phyloP scores from a whole-genome alignment of 2,888 invertebrate genomes.

The Scaptomyza tumidula region DNA sequence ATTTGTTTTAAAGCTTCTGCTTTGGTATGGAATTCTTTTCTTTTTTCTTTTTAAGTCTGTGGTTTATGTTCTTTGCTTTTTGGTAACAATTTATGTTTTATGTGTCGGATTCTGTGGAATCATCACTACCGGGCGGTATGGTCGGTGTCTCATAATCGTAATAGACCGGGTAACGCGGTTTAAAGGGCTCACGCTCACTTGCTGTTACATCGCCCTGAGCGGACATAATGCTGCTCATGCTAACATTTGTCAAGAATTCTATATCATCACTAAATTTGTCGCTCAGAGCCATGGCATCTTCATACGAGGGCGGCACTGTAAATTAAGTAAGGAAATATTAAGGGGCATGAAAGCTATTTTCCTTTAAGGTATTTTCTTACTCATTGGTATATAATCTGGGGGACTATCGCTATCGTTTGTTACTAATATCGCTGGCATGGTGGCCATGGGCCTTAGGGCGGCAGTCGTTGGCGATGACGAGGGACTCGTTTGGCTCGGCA shows the following conservation, averaged over 20 bases:
- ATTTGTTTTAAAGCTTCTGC: slow-evolving; percentile 40
- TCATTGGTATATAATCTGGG: slow-evolving; percentile 83
- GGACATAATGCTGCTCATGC: slow-evolving; percentile 82
- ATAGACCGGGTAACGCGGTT: slow-evolving; percentile 84
- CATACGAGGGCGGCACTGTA: slow-evolving; percentile 84
- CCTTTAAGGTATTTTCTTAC: slow-evolving; percentile 55
- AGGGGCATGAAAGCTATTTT: no score
- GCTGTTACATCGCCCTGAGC: slow-evolving; percentile 78
- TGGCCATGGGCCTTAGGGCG: slow-evolving; percentile 64
- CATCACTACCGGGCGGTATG: slow-evolving; percentile 85
- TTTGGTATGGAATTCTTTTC: slow-evolving; percentile 35
- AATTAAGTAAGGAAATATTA: slow-evolving; percentile 6
- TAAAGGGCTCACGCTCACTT: slow-evolving; percentile 82
- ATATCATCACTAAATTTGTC: slow-evolving; percentile 83
- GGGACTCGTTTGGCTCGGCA: slow-evolving; percentile 62
- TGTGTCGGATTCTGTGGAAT: slow-evolving; percentile 81
- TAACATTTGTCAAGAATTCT: slow-evolving; percentile 82
- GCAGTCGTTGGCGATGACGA: slow-evolving; percentile 74
- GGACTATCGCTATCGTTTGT: slow-evolving; percentile 82
- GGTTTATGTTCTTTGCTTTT: slow-evolving; percentile 6
- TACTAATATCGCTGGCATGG: slow-evolving; percentile 74
- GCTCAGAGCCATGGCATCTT: slow-evolving; percentile 84
- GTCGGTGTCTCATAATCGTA: slow-evolving; percentile 84
- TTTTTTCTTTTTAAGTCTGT: slow-evolving; percentile 12
- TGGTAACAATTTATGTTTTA: slow-evolving; percentile 62